phyloP scores from a whole-genome alignment of 2,888 invertebrate genomes.

The Sesia apiformis region DNA sequence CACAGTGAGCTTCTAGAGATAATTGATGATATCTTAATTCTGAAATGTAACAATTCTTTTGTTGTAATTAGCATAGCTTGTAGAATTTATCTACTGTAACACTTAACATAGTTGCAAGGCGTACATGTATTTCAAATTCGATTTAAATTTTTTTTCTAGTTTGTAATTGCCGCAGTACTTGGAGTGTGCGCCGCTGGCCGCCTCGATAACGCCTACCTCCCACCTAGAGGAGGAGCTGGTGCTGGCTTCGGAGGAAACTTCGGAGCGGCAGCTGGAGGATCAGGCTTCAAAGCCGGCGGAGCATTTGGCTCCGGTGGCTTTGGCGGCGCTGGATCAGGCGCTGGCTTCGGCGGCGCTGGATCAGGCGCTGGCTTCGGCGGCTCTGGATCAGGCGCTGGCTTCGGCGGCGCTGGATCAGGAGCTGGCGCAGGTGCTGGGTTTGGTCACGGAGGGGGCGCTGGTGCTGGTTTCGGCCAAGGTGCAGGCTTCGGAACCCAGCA shows the following conservation, averaged over 20 bases:
- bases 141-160: slow-evolving; percentile 25
- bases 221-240: slow-evolving; percentile 58
- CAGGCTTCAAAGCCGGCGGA: slow-evolving; percentile 13
- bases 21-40: too few relatives aligned
- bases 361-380: slow-evolving; percentile 13
- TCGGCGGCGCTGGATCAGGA: slow-evolving; percentile 9
- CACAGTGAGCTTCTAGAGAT: too few relatives aligned
- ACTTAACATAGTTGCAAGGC: too few relatives aligned
- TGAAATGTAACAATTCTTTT: too few relatives aligned
- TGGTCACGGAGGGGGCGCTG: slow-evolving; percentile 12
- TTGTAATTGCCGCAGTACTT: slow-evolving; percentile 57
- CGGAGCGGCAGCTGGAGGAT: slow-evolving; percentile 16
- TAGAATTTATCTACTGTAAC: too few relatives aligned
- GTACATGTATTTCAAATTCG: not conserved
- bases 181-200: slow-evolving; percentile 63
- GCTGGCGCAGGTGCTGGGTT: slow-evolving; percentile 11
- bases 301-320: slow-evolving; percentile 13
- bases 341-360: slow-evolving; percentile 16
- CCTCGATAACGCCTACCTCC: slow-evolving; percentile 65
- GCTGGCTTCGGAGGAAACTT: slow-evolving; percentile 50
- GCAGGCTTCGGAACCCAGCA: slow-evolving; percentile 22
- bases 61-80: too few relatives aligned
- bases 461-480: slow-evolving; percentile 12
- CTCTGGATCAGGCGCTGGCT: slow-evolving; percentile 11
- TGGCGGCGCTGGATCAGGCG: slow-evolving; percentile 16